Evolutionary conservation across 1,140 invertebrate species (phyloP), one percentile per base, ranked within the genome.

Genomic region (Scaptomyza pallida): DNA sequence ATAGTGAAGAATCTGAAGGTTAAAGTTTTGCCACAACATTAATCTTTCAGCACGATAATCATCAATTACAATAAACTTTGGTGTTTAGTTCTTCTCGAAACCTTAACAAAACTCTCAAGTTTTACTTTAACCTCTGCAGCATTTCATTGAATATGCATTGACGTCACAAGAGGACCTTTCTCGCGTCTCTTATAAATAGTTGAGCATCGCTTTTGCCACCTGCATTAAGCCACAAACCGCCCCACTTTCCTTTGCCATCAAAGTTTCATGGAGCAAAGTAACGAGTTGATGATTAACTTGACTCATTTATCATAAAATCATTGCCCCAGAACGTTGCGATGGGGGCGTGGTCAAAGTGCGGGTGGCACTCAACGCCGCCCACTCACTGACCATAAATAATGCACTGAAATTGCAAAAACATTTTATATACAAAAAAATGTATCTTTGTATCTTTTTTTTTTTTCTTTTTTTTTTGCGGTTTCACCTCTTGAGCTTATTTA

Each of bases 251-350:
- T 26, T 48, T 43, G 6, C 33, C 33, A 21, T 9, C 17, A 17
- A 35, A 35, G 16, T 26, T 26, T 17, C 30, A 26, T 41, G 1
- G 52, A 30, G 43, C 45, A 40, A 52, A 37, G 0, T 47, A 37
- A 69, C 41, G 54, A 65, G 45, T 54, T 65, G 62, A 57, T 73
- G 81, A 85, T 85, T 69, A 72, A 83, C 72, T 72, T 63, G 6
- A 47, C 37, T 65, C 80, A 73, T 83, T 83, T 83, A 85, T 83
- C 80, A 83, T 72, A 85, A 73, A 76, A 79, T 79, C 72, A 70
- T 75, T 83, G 72, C 54, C 51, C 45, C 47, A 48, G 63, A 56
- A 73, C 60, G 13, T 13, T n/a, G 44, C 10, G n/a, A 33, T 33
- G 17, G 17, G 19, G 51, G 12, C 35, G n/a, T 9, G 17, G 26